phyloP scores from a whole-genome alignment of 1,140 invertebrate species.

The Zaprionus camerounensis region DNA sequence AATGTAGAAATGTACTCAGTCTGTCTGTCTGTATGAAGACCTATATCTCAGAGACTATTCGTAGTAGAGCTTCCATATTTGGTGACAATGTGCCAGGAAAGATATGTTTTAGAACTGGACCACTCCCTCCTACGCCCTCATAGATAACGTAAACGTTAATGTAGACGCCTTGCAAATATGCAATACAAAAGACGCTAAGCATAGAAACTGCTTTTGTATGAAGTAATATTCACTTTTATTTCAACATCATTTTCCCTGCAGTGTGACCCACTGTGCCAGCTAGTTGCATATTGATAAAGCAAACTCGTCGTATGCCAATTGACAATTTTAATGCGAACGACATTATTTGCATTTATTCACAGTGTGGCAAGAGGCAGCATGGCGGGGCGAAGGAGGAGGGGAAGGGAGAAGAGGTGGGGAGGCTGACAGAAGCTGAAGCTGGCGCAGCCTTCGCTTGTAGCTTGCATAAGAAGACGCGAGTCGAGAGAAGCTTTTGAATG shows the following conservation, averaged over 20 bases:
- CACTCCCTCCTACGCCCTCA: too few relatives aligned
- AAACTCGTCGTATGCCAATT: slow-evolving; percentile 52
- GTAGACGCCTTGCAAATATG: too few relatives aligned
- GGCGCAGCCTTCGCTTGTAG: slow-evolving; percentile 11
- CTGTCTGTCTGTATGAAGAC: too few relatives aligned
- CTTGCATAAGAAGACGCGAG: slow-evolving; percentile 19
- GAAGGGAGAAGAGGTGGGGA: not conserved
- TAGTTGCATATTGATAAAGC: slow-evolving; percentile 48
- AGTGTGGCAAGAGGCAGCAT: not conserved
- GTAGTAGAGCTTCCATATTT: too few relatives aligned
- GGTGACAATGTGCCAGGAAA: too few relatives aligned
- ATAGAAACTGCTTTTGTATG: too few relatives aligned
- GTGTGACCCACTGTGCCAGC: slow-evolving; percentile 44
- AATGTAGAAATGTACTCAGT: too few relatives aligned
- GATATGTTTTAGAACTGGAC: too few relatives aligned
- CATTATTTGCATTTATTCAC: slow-evolving; percentile 72
- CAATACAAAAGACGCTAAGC: too few relatives aligned
- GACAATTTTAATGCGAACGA: slow-evolving; percentile 69
- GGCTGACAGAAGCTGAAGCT: not conserved
- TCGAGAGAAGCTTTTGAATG: not conserved
- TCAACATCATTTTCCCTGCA: not conserved
- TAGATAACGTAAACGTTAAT: too few relatives aligned
- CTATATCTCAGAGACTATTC: too few relatives aligned
- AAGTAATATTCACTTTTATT: too few relatives aligned
- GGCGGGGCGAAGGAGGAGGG: not conserved